These are phyloP conservation scores for Tipula lateralis DNA, from an alignment of 2,888 invertebrate species.

Conservation along the genomic window DNA sequence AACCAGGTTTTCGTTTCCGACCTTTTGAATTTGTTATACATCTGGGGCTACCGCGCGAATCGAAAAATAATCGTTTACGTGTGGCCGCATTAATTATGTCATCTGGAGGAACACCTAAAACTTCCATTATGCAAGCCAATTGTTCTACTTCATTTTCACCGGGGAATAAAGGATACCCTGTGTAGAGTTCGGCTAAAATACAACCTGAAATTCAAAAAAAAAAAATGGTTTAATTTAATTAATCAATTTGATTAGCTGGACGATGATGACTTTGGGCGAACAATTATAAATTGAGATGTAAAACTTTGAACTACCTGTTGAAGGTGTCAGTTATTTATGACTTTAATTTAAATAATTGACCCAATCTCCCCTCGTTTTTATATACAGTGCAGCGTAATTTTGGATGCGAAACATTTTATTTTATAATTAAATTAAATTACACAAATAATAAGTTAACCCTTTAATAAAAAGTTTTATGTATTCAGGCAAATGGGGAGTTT, in stretches of 20 bases:
- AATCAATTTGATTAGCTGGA: too few species aligned
- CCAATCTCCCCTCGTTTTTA: background rate
- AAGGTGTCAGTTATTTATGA: background rate
- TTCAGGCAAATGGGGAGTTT: background rate
- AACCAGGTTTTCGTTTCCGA: slow-evolving; percentile 81
- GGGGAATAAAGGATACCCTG: slow-evolving; percentile 92
- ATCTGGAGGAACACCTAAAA: slow-evolving; percentile 83
- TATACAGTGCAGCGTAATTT: background rate
- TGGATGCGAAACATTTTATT: background rate
- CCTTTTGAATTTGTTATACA: slow-evolving; percentile 92
- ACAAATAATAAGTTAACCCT: background rate
- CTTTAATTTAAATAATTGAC: background rate
- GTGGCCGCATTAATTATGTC: slow-evolving; percentile 81
- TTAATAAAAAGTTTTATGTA: background rate
- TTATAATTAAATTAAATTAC: background rate
- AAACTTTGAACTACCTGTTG: background rate
- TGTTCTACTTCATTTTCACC: slow-evolving; percentile 97
- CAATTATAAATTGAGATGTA: background rate
- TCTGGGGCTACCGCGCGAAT: slow-evolving; percentile 82
- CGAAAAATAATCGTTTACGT: slow-evolving; percentile 79
- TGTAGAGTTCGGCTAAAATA: slow-evolving; percentile 92
- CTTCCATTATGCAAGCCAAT: slow-evolving; percentile 95
- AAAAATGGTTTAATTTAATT: background rate
- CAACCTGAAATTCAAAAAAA: slow-evolving; percentile 58
- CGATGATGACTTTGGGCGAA: too few species aligned